Base-by-base conservation (phyloP, 1,140 invertebrate genomes). In the Oryctes rhinoceros region DNA sequence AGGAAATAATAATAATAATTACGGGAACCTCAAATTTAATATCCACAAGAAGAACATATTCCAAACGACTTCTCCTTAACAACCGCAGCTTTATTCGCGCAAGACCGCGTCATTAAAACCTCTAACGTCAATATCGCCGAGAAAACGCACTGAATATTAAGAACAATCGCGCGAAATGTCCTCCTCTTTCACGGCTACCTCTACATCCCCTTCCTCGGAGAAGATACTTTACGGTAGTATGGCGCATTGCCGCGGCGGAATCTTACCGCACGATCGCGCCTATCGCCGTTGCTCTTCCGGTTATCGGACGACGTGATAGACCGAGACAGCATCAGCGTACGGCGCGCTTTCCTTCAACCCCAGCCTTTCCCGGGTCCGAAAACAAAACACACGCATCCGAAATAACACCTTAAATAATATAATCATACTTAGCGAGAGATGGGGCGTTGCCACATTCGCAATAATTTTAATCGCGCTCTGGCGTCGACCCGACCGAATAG, bases 391-490 rank as follows among this genome's bases (percentile, higher is more conserved):
- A 71, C 65, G 65, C 65, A 71, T 37, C 35, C 20, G 65, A 30
- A 71, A 71, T 71, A 71, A 24, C 65, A 71, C 65, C 65, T 71
- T 71, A 71, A 71, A 71, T 71, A 71, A 71, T 71, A 71, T 24
- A 71, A 71, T 71, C 65, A 71, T 71, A 71, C 65, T 71, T 71
- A 71, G 24, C 24, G 65, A 37, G 39, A 44, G 39, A 44, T 7
- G 11, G 65, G 24, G 20, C 24, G 65, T 11, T 7, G 65, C 11
- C 65, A 37, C 65, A 37, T 13, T 71, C 65, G 65, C 24, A 71
- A 71, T 71, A 71, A 71, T 71, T 71, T 71, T 71, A 71, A 71
- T 71, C 65, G 35, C 65, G 24, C 7, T 6, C 65, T 18, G 53
- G 53, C 18, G 53, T 59, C 39, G 39, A 44, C 39, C 39, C 39